Evolutionary conservation across 1,140 invertebrate species (phyloP).

Genomic region (Anadara kagoshimensis): DNA sequence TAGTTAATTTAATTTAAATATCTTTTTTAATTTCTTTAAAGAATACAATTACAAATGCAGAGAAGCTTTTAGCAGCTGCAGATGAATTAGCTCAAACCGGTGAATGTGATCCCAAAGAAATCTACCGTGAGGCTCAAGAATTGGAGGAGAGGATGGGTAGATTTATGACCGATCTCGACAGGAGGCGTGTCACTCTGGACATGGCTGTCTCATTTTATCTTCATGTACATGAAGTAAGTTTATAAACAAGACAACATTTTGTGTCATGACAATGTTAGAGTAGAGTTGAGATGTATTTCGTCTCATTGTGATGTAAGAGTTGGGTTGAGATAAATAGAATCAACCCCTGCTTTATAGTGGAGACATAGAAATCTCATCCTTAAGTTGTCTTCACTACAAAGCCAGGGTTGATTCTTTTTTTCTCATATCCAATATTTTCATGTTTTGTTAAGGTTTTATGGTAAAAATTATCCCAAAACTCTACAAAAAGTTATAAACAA

Average conservation of each 20-base stretch:
- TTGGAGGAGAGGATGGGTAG: conserved; percentile 90
- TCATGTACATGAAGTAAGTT: conserved; percentile 93
- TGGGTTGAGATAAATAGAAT: too few relatives aligned
- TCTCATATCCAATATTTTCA: too few relatives aligned
- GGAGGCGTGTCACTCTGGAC: conserved; percentile 90
- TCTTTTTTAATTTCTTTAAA: conserved; percentile 74
- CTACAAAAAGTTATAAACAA: too few relatives aligned
- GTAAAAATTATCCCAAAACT: too few relatives aligned
- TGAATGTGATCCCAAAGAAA: conserved; percentile 96
- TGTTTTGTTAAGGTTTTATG: too few relatives aligned
- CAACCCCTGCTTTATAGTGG: too few relatives aligned
- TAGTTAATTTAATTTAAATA: neutral
- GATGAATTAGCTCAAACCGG: conserved; percentile 96
- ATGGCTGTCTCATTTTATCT: conserved; percentile 96
- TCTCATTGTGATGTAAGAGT: neutral
- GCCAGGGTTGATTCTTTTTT: too few relatives aligned
- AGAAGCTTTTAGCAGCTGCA: conserved; percentile 95
- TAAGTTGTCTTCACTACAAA: too few relatives aligned
- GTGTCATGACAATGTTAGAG: neutral
- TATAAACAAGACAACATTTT: too few relatives aligned
- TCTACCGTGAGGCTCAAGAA: conserved; percentile 91
- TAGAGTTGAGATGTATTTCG: neutral
- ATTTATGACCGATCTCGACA: conserved; percentile 95
- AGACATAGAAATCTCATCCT: too few relatives aligned
- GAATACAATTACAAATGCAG: conserved; percentile 99